Evolutionary conservation across 2,888 invertebrate genomes (phyloP).

Genomic region (Crepidodera aurea): DNA sequence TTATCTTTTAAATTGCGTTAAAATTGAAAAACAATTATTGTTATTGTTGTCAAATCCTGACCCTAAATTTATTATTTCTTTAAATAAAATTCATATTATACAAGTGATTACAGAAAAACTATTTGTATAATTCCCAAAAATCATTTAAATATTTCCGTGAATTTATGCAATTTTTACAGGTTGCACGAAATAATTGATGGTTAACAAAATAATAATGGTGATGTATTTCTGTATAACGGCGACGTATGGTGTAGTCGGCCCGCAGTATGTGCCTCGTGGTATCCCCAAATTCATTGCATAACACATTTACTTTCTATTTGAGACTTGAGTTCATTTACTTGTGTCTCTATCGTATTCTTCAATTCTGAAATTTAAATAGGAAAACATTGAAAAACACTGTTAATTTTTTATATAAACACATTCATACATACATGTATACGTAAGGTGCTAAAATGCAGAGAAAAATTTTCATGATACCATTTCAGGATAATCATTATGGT

Average conservation of each 20-base stretch:
- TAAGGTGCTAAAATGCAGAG: conserved; percentile 15
- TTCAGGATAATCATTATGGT: no score
- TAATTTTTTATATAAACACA: conserved; percentile 12
- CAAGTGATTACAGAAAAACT: conserved; percentile 7
- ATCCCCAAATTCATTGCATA: conserved; percentile 81
- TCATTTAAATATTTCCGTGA: background rate
- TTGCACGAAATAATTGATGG: conserved; percentile 14
- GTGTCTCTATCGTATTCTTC: conserved; percentile 96
- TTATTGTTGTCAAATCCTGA: conserved; percentile 26
- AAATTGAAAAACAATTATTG: conserved; percentile 3
- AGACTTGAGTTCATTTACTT: conserved; percentile 95
- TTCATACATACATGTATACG: conserved; percentile 23
- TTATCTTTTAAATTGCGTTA: conserved; percentile 24
- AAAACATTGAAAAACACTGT: conserved; percentile 35
- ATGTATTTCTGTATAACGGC: conserved; percentile 37
- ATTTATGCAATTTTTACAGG: conserved; percentile 11
- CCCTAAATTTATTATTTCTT: conserved; percentile 11
- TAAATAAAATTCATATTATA: conserved; percentile 14
- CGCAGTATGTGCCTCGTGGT: conserved; percentile 60
- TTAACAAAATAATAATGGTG: conserved; percentile 25
- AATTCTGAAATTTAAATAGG: conserved; percentile 77
- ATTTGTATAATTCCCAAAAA: conserved; percentile 4
- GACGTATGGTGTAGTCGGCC: conserved; percentile 46
- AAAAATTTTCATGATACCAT: conserved; percentile 27
- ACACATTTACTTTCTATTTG: conserved; percentile 97